Percentiles rank a stretch among this genome's conserved stretches.
Evolutionary conservation across 2,888 invertebrate species (phyloP).

Genomic region (Mactromeris polynyma): DNA sequence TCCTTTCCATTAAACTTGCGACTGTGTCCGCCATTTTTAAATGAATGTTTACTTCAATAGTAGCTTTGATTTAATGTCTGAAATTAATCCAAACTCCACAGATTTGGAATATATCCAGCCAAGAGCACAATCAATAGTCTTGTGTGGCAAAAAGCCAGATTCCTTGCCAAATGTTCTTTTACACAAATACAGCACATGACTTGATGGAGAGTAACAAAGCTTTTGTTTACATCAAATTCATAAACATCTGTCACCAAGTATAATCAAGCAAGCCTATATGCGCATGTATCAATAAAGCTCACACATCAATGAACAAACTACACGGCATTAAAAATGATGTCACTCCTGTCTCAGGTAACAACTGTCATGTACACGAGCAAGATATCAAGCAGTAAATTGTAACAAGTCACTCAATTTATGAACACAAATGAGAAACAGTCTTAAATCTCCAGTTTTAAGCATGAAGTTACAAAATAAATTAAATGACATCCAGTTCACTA

Average conservation of each 20-base stretch:
- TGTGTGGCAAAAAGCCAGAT: not conserved
- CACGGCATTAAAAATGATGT: not conserved
- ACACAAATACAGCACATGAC: not conserved
- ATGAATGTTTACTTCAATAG: not conserved
- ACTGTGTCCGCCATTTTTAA: conserved; percentile 4
- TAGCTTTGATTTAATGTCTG: not conserved
- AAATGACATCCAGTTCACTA: too few species aligned
- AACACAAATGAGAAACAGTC: not conserved
- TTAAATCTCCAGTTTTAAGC: not conserved
- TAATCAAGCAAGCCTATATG: conserved; percentile 3
- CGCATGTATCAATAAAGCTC: not conserved
- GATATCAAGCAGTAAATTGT: not conserved
- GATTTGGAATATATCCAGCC: not conserved
- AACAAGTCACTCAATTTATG: not conserved
- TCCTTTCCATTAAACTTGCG: not conserved
- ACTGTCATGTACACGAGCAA: not conserved
- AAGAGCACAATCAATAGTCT: not conserved
- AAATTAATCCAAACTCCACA: not conserved
- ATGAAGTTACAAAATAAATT: not conserved
- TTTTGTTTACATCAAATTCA: conserved; percentile 5
- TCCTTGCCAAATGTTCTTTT: not conserved
- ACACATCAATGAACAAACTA: not conserved
- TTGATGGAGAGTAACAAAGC: conserved; percentile 2
- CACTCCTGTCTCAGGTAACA: not conserved
- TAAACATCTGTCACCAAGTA: conserved; percentile 27